Percentiles rank a stretch among this genome's conserved stretches.
phyloP scores from a whole-genome alignment of 2,888 invertebrate genomes.

The Pristionchus arcanus region DNA sequence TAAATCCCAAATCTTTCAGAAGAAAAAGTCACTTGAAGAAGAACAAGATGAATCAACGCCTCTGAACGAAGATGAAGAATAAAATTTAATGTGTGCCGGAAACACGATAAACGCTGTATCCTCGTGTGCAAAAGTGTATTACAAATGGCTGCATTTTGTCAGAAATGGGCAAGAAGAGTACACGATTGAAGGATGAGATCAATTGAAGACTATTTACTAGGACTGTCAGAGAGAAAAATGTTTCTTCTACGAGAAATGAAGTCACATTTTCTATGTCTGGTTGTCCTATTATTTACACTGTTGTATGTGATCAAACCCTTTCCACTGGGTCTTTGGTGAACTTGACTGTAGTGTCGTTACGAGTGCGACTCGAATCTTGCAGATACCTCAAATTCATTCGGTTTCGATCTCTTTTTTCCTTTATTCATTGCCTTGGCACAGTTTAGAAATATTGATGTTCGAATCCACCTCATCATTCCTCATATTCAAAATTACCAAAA shows the following conservation, averaged over 20 bases:
- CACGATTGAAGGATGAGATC: not conserved
- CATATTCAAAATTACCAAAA: too few relatives aligned
- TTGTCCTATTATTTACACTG: slow-evolving; percentile 3
- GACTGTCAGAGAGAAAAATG: not conserved
- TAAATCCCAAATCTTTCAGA: not conserved
- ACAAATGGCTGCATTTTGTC: not conserved
- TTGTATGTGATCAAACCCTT: not conserved
- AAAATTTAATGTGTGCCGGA: not conserved
- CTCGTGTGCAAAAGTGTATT: not conserved
- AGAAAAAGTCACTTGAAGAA: not conserved
- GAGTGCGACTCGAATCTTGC: not conserved
- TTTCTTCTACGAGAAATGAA: not conserved
- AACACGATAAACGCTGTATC: not conserved
- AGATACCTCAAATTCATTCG: slow-evolving; percentile 20
- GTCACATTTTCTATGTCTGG: not conserved
- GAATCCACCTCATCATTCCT: not conserved
- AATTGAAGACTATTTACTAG: not conserved
- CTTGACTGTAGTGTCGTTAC: slow-evolving; percentile 12
- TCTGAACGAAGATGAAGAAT: not conserved
- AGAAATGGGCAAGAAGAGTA: not conserved
- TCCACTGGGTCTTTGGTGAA: slow-evolving; percentile 29
- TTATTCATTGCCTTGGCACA: too few relatives aligned
- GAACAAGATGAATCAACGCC: not conserved
- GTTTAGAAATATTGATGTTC: not conserved
- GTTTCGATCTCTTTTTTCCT: not conserved